Percentiles rank a stretch among this genome's conserved stretches.
phyloP scores from a whole-genome alignment of 2,888 invertebrate species.

The Hydropsyche betteni region DNA sequence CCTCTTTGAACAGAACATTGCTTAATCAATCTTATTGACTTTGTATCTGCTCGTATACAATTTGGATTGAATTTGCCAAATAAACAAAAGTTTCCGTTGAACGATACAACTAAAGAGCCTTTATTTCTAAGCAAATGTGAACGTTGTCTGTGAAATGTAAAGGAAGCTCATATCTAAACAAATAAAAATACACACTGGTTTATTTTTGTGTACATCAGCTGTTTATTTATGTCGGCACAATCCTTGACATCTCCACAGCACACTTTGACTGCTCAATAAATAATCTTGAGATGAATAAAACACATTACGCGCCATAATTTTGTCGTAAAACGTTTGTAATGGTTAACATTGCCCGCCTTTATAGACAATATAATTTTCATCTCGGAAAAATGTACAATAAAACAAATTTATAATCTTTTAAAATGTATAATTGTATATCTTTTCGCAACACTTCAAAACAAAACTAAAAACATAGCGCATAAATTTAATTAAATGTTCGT shows the following conservation, averaged over 20 bases:
- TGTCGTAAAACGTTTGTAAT: conserved; percentile 22
- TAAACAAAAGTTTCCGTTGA: too few relatives aligned
- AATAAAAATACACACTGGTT: conserved; percentile 1
- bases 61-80: too few relatives aligned
- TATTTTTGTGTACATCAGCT: conserved; percentile 14
- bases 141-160: too few relatives aligned
- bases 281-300: conserved; percentile 16
- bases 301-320: conserved; percentile 15
- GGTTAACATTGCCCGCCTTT: conserved; percentile 2
- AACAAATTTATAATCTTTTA: conserved; percentile 17
- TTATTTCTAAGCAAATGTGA: too few relatives aligned
- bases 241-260: conserved; percentile 23
- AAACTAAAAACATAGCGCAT: not conserved
- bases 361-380: conserved; percentile 18
- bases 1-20: too few relatives aligned
- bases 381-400: not conserved
- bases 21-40: too few relatives aligned
- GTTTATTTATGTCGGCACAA: conserved; percentile 13
- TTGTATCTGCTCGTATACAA: too few relatives aligned
- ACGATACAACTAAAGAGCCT: too few relatives aligned
- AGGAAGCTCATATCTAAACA: not conserved
- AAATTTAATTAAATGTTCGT: too few relatives aligned
- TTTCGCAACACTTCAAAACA: conserved; percentile 1
- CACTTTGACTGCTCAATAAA: conserved; percentile 15
- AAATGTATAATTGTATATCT: not conserved